These are phyloP conservation scores for Alviniconcha marisindica DNA, from an alignment of 1,140 invertebrate genomes.

Conservation along the genomic window DNA sequence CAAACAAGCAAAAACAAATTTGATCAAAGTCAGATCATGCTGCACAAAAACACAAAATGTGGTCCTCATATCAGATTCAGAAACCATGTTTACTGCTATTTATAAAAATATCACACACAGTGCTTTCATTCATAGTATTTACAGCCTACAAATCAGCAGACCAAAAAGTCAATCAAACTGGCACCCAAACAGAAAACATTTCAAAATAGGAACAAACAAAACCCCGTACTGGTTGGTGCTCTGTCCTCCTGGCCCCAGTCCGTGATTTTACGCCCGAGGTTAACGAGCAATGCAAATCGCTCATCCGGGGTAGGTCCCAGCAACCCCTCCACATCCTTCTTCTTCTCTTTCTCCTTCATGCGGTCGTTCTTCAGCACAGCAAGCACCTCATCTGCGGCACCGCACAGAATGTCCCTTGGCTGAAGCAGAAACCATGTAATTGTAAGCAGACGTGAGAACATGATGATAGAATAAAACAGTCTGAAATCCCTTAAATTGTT, in stretches of 20 bases:
- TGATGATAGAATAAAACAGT: neutral
- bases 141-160: too few relatives aligned
- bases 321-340: slow-evolving; percentile 91
- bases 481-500: neutral
- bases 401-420: slow-evolving; percentile 96
- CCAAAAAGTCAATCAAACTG: too few relatives aligned
- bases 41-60: too few relatives aligned
- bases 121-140: too few relatives aligned
- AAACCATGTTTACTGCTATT: too few relatives aligned
- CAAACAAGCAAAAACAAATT: too few relatives aligned
- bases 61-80: too few relatives aligned
- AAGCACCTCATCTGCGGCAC: slow-evolving; percentile 98
- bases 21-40: too few relatives aligned
- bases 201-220: too few relatives aligned
- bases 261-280: slow-evolving; percentile 98
- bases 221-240: slow-evolving; percentile 78
- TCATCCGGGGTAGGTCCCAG: slow-evolving; percentile 94
- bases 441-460: too few relatives aligned
- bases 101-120: too few relatives aligned
- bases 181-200: too few relatives aligned
- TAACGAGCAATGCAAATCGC: slow-evolving; percentile 95
- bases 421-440: slow-evolving; percentile 60
- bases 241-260: slow-evolving; percentile 95
- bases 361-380: slow-evolving; percentile 96
- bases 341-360: slow-evolving; percentile 94